Evolutionary conservation across 2,797 vertebrate species (phyloP).

Genomic region (Acipenser ruthenus): DNA sequence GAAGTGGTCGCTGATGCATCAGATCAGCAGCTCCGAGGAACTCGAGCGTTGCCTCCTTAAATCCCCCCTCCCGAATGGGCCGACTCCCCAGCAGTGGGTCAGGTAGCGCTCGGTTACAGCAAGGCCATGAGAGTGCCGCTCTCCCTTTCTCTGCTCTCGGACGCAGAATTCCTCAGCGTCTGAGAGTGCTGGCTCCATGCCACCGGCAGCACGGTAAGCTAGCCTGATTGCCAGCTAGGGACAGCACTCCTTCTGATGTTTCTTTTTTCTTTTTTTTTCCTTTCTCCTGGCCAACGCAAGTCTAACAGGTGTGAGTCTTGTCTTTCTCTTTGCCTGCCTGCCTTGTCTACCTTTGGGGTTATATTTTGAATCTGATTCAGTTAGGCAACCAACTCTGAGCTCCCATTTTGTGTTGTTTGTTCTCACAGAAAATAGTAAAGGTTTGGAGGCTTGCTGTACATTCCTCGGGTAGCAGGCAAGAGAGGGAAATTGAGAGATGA

Average conservation of each 20-base stretch:
- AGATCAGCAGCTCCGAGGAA: not conserved
- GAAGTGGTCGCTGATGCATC: not conserved
- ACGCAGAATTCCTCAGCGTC: slow-evolving; percentile 60
- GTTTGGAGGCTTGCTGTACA: slow-evolving; percentile 13
- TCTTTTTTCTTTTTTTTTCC: slow-evolving; percentile 24
- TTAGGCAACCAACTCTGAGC: no score
- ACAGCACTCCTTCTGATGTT: slow-evolving; percentile 5
- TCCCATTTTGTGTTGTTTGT: no score
- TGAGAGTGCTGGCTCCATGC: slow-evolving; percentile 55
- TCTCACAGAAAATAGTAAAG: not conserved
- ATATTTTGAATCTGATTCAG: slow-evolving; percentile 4
- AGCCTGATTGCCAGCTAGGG: slow-evolving; percentile 20
- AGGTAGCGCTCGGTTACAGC: slow-evolving; percentile 25
- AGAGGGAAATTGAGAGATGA: not conserved
- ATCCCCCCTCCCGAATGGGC: not conserved
- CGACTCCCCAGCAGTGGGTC: slow-evolving; percentile 22
- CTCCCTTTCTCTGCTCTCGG: slow-evolving; percentile 38
- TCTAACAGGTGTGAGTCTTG: slow-evolving; percentile 9
- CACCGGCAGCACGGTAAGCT: slow-evolving; percentile 48
- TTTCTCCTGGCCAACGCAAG: slow-evolving; percentile 16
- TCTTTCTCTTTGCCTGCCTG: not conserved
- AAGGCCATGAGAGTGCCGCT: slow-evolving; percentile 21
- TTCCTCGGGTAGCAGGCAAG: slow-evolving; percentile 12
- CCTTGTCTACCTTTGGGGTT: slow-evolving; percentile 4
- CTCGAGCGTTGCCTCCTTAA: slow-evolving; percentile 3